Conservation (phyloP, 2,888 invertebrate genomes). For the Rhogogaster chlorosoma region DNA sequence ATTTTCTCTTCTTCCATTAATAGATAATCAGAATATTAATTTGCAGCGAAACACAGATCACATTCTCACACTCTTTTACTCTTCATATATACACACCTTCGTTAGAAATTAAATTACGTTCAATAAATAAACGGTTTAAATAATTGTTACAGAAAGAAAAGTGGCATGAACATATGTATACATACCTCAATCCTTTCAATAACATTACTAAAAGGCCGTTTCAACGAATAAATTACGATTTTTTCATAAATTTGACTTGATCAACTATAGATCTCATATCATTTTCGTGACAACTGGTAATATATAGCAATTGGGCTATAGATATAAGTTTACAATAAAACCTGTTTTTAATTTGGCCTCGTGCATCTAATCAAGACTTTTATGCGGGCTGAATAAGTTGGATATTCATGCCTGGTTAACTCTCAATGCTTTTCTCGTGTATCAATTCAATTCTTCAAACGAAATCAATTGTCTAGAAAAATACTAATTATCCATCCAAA, state of each 20-base stretch:
- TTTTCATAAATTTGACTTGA: slow-evolving; percentile 19
- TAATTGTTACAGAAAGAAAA: slow-evolving; percentile 25
- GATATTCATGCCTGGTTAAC: neutral
- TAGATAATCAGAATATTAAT: slow-evolving; percentile 44
- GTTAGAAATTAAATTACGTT: slow-evolving; percentile 26
- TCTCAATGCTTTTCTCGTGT: neutral
- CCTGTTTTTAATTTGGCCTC: slow-evolving; percentile 26
- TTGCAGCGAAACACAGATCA: slow-evolving; percentile 50
- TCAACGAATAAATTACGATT: slow-evolving; percentile 16
- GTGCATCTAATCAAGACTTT: slow-evolving; percentile 34
- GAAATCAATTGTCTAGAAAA: slow-evolving; percentile 29
- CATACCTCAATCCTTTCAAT: slow-evolving; percentile 11
- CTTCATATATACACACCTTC: slow-evolving; percentile 51
- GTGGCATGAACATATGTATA: neutral
- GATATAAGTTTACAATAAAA: slow-evolving; percentile 19
- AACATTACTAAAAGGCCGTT: slow-evolving; percentile 36
- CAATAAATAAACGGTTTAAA: slow-evolving; percentile 11
- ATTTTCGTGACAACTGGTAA: neutral
- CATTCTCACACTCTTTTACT: slow-evolving; percentile 45
- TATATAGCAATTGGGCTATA: slow-evolving; percentile 14
- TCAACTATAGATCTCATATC: slow-evolving; percentile 3
- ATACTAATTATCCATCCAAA: neutral
- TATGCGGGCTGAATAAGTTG: slow-evolving; percentile 25
- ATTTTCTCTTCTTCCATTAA: slow-evolving; percentile 19
- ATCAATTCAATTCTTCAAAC: neutral